phyloP scores from a whole-genome alignment of 2,113 vertebrate genomes.

The Dunckerocampus dactyliophorus region DNA sequence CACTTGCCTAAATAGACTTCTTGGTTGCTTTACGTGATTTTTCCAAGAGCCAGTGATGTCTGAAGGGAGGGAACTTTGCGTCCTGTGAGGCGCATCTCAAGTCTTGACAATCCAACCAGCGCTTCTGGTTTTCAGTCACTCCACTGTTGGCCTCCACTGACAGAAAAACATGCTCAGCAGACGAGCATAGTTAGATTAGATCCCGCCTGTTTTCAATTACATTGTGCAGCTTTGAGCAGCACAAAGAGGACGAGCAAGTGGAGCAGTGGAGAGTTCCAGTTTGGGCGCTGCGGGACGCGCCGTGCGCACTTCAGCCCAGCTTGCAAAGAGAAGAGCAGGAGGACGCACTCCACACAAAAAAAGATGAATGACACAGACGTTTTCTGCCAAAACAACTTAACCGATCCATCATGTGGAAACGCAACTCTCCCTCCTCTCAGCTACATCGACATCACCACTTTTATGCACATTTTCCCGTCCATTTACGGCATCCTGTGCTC shows the following conservation, averaged over 20 bases:
- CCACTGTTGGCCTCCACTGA: slow-evolving; percentile 13
- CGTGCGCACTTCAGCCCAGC: slow-evolving; percentile 10
- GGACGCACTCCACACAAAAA: neutral
- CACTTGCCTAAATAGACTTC: neutral
- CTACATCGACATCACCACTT: slow-evolving; percentile 63
- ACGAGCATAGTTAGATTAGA: neutral
- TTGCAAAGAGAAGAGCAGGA: neutral
- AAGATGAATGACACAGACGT: slow-evolving; percentile 67
- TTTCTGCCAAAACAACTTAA: slow-evolving; percentile 49
- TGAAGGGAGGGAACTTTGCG: slow-evolving; percentile 43
- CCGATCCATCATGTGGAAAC: slow-evolving; percentile 47
- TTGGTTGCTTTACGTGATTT: slow-evolving; percentile 7
- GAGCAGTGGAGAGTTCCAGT: neutral
- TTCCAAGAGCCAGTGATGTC: slow-evolving; percentile 10
- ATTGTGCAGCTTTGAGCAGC: neutral
- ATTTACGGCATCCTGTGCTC: slow-evolving; percentile 76
- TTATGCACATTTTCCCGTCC: slow-evolving; percentile 77
- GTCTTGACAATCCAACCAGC: neutral
- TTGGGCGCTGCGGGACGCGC: neutral
- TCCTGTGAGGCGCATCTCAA: slow-evolving; percentile 12
- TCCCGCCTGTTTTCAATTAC: neutral
- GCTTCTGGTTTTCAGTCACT: neutral
- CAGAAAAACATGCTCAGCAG: slow-evolving; percentile 11
- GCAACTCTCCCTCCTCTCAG: slow-evolving; percentile 21
- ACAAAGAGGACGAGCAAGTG: neutral